Percentiles rank a stretch among this genome's conserved stretches.
These are phyloP conservation scores for Cebus imitator DNA, from an alignment of 2,113 vertebrate species.

Conservation along the genomic window DNA sequence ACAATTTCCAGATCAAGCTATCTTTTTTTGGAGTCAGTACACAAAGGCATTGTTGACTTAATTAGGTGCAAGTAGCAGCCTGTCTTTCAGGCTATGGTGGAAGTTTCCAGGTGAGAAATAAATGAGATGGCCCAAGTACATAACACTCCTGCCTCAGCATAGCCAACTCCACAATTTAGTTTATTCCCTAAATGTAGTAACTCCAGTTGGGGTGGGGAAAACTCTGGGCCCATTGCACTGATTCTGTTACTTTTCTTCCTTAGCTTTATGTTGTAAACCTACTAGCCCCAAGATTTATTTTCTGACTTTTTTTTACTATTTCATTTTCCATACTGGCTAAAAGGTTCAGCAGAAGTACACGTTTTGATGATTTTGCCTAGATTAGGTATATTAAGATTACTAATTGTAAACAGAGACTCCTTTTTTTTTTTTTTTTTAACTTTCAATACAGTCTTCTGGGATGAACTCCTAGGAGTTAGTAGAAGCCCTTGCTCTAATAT, in stretches of 20 bases:
- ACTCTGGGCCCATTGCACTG: neutral
- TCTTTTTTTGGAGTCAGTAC: neutral
- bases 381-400: neutral
- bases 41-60: neutral
- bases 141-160: neutral
- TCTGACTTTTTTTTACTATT: slow-evolving; percentile 47
- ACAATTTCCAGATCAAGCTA: neutral
- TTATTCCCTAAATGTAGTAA: neutral
- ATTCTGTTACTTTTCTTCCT: slow-evolving; percentile 14
- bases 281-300: neutral
- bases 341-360: slow-evolving; percentile 43
- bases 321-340: slow-evolving; percentile 64
- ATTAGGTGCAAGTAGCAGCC: neutral
- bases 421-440: neutral
- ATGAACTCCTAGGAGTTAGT: neutral
- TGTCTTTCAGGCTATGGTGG: neutral
- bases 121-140: neutral
- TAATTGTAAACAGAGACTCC: slow-evolving; percentile 15
- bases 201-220: neutral
- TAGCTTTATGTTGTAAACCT: slow-evolving; percentile 43
- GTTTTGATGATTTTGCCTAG: slow-evolving; percentile 63
- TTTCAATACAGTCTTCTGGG: neutral
- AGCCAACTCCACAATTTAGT: neutral
- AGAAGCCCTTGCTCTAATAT: neutral
- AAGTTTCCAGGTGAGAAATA: neutral